These are phyloP conservation scores for Desmophyllum pertusum DNA, from an alignment of 92 coral and sea anemone genomes.

Conservation along the genomic window DNA sequence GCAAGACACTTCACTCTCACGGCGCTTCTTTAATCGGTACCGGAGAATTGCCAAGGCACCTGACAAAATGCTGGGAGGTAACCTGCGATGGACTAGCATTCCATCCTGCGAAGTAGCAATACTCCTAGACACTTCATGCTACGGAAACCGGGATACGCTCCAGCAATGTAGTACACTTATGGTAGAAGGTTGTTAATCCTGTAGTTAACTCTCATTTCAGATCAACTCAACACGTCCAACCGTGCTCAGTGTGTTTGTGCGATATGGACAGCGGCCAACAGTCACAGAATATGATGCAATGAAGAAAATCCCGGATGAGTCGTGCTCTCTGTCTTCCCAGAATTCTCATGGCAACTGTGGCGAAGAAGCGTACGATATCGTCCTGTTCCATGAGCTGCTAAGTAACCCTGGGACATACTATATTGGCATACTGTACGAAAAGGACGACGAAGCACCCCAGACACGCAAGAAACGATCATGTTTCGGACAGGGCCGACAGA, in stretches of 20 bases:
- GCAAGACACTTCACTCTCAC: too few species aligned
- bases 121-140: too few species aligned
- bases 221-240: conserved; percentile 25
- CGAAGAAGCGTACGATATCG: conserved; percentile 24
- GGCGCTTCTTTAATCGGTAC: too few species aligned
- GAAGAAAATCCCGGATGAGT: conserved; percentile 47
- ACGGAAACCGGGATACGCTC: too few species aligned
- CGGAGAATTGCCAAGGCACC: too few species aligned
- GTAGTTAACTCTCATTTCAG: background rate
- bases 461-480: conserved; percentile 74
- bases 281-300: conserved; percentile 35
- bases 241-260: conserved; percentile 33
- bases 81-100: too few species aligned
- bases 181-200: background rate
- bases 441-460: background rate
- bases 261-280: conserved; percentile 58
- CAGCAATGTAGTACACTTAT: background rate
- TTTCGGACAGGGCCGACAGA: conserved; percentile 60
- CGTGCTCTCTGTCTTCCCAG: conserved; percentile 32
- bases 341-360: conserved; percentile 16
- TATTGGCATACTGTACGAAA: conserved; percentile 63
- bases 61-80: too few species aligned
- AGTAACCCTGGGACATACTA: conserved; percentile 55
- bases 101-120: too few species aligned
- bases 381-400: conserved; percentile 27